A percentile compares a stretch with the other conserved stretches of the same genome.
Conservation (phyloP, 2,888 invertebrate species). For the Empis stercorea region DNA sequence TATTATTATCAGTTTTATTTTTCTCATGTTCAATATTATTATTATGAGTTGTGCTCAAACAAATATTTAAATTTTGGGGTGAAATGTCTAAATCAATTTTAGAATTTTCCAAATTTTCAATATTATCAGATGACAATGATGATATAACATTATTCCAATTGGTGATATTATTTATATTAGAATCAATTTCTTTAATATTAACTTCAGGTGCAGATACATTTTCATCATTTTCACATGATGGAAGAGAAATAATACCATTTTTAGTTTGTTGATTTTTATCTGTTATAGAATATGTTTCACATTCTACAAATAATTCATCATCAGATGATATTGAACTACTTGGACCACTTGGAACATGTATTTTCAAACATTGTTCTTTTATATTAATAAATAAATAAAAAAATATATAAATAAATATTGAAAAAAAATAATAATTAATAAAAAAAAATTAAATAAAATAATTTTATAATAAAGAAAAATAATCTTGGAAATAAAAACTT, state of each 20-base stretch:
- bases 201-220: neutral
- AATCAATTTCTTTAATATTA: neutral
- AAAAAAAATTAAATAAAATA: slow-evolving; percentile 4
- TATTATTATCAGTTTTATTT: too few relatives aligned
- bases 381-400: neutral
- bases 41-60: too few relatives aligned
- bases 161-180: neutral
- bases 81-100: neutral
- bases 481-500: neutral
- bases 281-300: slow-evolving; percentile 17
- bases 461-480: neutral
- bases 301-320: slow-evolving; percentile 29
- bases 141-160: slow-evolving; percentile 8
- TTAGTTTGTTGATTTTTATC: slow-evolving; percentile 2
- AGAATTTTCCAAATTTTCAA: slow-evolving; percentile 9
- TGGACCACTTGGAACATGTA: slow-evolving; percentile 7
- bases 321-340: slow-evolving; percentile 22
- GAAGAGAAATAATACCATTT: neutral
- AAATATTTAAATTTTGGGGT: neutral
- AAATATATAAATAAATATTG: slow-evolving; percentile 5
- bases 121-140: slow-evolving; percentile 5
- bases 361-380: neutral
- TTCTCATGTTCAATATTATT: too few relatives aligned
- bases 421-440: slow-evolving; percentile 6
- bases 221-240: neutral